These are phyloP conservation scores for Nannobrachium achirus DNA, from an alignment of 2,113 vertebrate genomes.

Conservation along the genomic window DNA sequence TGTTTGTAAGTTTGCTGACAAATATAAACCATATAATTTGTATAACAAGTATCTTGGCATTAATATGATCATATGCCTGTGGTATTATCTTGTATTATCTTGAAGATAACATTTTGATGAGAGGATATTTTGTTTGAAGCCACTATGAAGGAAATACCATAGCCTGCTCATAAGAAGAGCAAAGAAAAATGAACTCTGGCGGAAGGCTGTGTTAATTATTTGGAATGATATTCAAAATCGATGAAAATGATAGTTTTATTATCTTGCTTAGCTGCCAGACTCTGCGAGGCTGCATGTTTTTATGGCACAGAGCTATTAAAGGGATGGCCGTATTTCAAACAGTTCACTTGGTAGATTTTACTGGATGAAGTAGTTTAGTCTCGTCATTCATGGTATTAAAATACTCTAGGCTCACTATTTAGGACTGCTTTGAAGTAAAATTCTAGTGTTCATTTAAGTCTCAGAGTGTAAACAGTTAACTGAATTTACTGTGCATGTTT, in stretches of 20 bases:
- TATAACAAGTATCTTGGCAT: neutral
- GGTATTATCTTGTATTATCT: conserved; percentile 47
- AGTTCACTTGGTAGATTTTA: conserved; percentile 34
- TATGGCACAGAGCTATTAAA: conserved; percentile 71
- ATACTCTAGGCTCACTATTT: conserved; percentile 6
- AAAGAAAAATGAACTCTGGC: conserved; percentile 66
- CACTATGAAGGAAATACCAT: conserved; percentile 39
- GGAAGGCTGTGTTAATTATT: conserved; percentile 63
- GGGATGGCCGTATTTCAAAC: conserved; percentile 68
- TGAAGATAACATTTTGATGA: conserved; percentile 30
- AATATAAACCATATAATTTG: neutral
- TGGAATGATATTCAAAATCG: conserved; percentile 68
- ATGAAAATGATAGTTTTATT: conserved; percentile 76
- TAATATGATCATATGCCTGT: neutral
- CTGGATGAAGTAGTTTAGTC: conserved; percentile 19
- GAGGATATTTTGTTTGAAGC: conserved; percentile 47
- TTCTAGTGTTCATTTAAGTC: too few relatives aligned
- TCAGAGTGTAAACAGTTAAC: too few relatives aligned
- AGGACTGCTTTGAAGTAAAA: neutral
- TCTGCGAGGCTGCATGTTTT: conserved; percentile 63
- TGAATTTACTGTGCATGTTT: too few relatives aligned
- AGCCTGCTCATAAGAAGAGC: conserved; percentile 38
- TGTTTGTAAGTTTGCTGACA: too few relatives aligned
- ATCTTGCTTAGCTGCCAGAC: conserved; percentile 65
- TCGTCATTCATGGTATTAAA: conserved; percentile 19